These are phyloP conservation scores for Propithecus coquereli DNA, from an alignment of 2,113 vertebrate genomes.

Conservation along the genomic window DNA sequence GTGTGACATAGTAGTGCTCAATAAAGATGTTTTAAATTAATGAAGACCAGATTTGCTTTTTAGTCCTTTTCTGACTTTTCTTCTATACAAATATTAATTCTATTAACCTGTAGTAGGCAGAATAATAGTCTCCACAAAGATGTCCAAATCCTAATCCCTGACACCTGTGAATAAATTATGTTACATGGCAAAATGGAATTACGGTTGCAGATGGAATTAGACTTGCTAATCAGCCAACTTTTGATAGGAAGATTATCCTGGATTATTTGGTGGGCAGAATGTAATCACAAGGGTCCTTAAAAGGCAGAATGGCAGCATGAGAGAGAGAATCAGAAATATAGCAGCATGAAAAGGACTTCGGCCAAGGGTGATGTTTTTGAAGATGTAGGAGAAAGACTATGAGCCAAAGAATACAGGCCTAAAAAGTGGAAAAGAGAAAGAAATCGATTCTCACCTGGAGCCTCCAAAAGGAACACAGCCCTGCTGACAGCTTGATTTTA, in stretches of 20 bases:
- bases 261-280: background rate
- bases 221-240: background rate
- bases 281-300: background rate
- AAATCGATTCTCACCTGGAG: background rate
- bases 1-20: background rate
- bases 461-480: background rate
- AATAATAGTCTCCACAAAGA: background rate
- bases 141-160: background rate
- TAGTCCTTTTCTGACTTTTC: conserved; percentile 15
- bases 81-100: background rate
- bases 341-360: background rate
- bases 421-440: background rate
- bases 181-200: background rate
- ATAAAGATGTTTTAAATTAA: conserved; percentile 1
- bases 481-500: background rate
- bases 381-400: background rate
- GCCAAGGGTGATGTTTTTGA: background rate
- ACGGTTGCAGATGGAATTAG: background rate
- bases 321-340: background rate
- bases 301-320: background rate
- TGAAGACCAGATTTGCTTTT: conserved; percentile 12
- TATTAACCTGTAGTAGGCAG: background rate
- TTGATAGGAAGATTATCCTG: background rate
- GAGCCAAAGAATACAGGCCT: background rate
- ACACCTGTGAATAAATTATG: background rate